Evolutionary conservation across 2,888 invertebrate genomes (phyloP).

Genomic region (Chymomyza procnemis): DNA sequence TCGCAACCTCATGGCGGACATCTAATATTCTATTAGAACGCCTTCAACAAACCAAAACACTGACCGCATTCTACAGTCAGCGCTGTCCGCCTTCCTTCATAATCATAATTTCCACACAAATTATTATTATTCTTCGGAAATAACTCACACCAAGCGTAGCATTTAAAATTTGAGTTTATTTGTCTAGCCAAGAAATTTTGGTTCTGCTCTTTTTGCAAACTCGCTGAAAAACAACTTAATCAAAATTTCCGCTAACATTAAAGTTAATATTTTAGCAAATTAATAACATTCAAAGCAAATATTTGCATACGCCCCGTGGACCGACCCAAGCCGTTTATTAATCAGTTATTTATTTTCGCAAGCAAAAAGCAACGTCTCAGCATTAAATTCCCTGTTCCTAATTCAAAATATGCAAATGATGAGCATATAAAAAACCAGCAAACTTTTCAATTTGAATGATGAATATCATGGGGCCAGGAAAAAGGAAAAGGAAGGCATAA

Average conservation of each 20-base stretch:
- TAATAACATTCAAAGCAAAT: not conserved
- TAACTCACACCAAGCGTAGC: not conserved
- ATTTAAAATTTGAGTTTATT: not conserved
- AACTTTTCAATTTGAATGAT: slow-evolving; percentile 1
- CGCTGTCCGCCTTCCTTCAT: too few species aligned
- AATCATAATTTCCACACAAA: not conserved
- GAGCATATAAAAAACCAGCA: slow-evolving; percentile 27
- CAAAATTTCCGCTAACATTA: not conserved
- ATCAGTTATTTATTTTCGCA: not conserved
- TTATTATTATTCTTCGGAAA: not conserved
- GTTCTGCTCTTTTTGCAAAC: not conserved
- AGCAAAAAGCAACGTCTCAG: not conserved
- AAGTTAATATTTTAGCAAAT: not conserved
- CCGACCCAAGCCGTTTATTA: not conserved
- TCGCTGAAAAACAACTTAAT: not conserved
- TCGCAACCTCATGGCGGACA: too few species aligned
- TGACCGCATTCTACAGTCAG: too few species aligned
- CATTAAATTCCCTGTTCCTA: slow-evolving; percentile 40
- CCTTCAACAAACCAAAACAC: too few species aligned
- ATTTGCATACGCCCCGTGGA: not conserved
- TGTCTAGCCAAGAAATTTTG: not conserved
- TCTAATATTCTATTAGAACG: too few species aligned
- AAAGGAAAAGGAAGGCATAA: not conserved
- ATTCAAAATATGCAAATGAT: slow-evolving; percentile 61
- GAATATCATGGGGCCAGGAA: not conserved